Conservation (phyloP, 2,113 vertebrate species). For the Engystomops pustulosus region DNA sequence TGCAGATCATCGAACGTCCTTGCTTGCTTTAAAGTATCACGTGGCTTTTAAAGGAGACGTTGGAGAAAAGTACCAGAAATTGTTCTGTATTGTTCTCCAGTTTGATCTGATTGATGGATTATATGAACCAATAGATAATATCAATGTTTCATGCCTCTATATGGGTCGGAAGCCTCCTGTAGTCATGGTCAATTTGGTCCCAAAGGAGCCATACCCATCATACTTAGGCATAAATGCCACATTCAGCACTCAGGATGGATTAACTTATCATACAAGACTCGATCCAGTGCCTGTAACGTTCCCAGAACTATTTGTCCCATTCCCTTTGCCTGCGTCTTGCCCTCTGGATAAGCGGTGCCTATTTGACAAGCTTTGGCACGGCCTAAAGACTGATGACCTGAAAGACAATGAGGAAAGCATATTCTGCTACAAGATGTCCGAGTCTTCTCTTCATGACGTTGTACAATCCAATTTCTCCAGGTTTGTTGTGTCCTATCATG, state of each 20-base stretch:
- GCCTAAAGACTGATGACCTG: conserved; percentile 62
- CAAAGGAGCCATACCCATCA: conserved; percentile 74
- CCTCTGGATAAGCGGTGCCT: conserved; percentile 55
- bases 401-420: conserved; percentile 69
- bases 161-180: conserved; percentile 63
- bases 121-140: conserved; percentile 73
- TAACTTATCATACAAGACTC: conserved; percentile 74
- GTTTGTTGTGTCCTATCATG: conserved; percentile 70
- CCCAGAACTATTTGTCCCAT: conserved; percentile 75
- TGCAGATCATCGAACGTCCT: conserved; percentile 63
- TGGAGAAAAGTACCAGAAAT: conserved; percentile 66
- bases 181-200: conserved; percentile 75
- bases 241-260: conserved; percentile 76
- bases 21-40: conserved; percentile 69
- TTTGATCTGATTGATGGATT: conserved; percentile 72
- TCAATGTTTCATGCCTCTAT: conserved; percentile 78
- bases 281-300: conserved; percentile 76
- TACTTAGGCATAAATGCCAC: conserved; percentile 72
- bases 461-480: conserved; percentile 72
- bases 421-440: conserved; percentile 76
- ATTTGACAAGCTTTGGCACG: conserved; percentile 78
- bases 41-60: conserved; percentile 65
- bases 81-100: conserved; percentile 82
- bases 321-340: conserved; percentile 66
- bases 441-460: conserved; percentile 65